These are phyloP conservation scores for Stenoptilia bipunctidactyla DNA, from an alignment of 2,888 invertebrate genomes.

Conservation along the genomic window DNA sequence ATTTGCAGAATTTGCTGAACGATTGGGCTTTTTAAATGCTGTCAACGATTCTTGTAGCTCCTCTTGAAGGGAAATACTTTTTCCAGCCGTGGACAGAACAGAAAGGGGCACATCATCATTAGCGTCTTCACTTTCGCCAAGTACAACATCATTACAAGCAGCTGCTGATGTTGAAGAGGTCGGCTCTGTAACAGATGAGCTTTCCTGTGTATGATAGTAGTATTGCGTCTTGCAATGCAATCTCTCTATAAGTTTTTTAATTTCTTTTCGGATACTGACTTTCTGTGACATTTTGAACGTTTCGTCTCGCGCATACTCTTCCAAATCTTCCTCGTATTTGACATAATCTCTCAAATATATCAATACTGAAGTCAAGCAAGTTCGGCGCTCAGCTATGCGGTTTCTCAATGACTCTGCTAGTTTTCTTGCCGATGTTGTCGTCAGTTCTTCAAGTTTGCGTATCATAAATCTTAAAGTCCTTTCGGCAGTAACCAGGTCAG, in stretches of 20 bases:
- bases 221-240: conserved; percentile 6
- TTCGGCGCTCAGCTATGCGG: conserved; percentile 14
- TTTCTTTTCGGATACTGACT: conserved; percentile 6
- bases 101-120: conserved; percentile 7
- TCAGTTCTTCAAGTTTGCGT: too few relatives aligned
- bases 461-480: conserved; percentile 12
- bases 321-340: conserved; percentile 10
- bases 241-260: conserved; percentile 9
- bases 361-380: conserved; percentile 11
- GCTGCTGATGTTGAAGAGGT: too few relatives aligned
- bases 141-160: conserved; percentile 4
- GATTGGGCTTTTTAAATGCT: conserved; percentile 7
- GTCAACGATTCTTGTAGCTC: conserved; percentile 4
- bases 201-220: conserved; percentile 5
- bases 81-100: conserved; percentile 6
- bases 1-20: conserved; percentile 4
- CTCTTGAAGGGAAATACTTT: conserved; percentile 4
- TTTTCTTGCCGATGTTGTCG: background rate
- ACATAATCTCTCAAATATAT: conserved; percentile 8
- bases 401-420: conserved; percentile 12
- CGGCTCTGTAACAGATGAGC: background rate
- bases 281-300: conserved; percentile 7
- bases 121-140: conserved; percentile 7
- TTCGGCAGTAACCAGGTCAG: conserved; percentile 14
- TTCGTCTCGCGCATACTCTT: conserved; percentile 12